phyloP scores from a whole-genome alignment of 1,140 invertebrate species.

The Eurosta solidaginis region DNA sequence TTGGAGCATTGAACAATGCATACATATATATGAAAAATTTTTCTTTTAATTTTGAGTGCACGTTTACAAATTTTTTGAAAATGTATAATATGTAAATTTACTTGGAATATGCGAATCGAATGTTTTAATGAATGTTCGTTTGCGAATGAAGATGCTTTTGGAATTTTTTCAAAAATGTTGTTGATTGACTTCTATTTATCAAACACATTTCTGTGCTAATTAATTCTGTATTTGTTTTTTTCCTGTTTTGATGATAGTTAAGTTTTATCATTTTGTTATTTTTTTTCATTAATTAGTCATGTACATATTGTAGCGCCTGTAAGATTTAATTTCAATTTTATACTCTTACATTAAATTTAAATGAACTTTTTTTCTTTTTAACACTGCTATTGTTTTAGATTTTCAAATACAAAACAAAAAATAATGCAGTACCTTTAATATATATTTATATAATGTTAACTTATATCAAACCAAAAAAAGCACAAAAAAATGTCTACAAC shows the following conservation, averaged over 20 bases:
- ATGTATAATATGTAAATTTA: no score
- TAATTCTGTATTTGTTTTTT: slow-evolving; percentile 7
- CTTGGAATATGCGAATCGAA: not conserved
- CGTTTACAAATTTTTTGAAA: no score
- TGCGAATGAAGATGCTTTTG: slow-evolving; percentile 2
- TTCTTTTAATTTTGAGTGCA: no score
- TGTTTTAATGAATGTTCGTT: not conserved
- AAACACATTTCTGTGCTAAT: not conserved
- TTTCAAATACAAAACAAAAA: not conserved
- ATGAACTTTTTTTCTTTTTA: slow-evolving; percentile 21
- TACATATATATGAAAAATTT: no score
- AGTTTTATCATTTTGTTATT: slow-evolving; percentile 19
- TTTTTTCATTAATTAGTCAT: slow-evolving; percentile 34
- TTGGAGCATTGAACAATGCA: no score
- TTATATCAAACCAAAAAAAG: not conserved
- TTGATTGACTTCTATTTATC: not conserved
- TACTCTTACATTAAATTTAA: slow-evolving; percentile 17
- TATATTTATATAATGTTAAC: not conserved
- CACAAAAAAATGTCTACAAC: not conserved
- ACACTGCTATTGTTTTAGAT: slow-evolving; percentile 7
- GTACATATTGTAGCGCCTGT: slow-evolving; percentile 38
- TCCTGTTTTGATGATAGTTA: slow-evolving; percentile 30
- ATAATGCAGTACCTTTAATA: not conserved
- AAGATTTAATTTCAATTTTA: slow-evolving; percentile 20
- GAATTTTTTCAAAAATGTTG: not conserved